phyloP scores from a whole-genome alignment of 2,113 vertebrate genomes.

The Phyllostomus hastatus region DNA sequence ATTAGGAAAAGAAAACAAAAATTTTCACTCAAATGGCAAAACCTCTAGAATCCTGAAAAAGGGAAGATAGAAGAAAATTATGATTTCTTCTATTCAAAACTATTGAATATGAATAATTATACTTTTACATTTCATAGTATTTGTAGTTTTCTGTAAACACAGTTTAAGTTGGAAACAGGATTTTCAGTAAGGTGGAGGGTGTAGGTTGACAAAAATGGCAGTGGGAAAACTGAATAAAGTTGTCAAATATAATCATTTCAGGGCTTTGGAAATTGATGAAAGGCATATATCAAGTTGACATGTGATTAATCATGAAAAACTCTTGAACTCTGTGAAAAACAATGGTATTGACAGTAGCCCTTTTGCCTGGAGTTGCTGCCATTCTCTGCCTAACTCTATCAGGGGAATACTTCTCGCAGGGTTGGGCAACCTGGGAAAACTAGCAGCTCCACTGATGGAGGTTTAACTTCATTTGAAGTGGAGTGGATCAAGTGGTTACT shows the following conservation, averaged over 20 bases:
- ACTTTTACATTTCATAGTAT: neutral
- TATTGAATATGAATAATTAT: neutral
- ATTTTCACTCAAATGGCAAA: neutral
- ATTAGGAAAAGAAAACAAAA: constrained; percentile 13
- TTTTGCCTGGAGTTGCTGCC: neutral
- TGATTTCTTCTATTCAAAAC: neutral
- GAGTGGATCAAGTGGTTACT: no score
- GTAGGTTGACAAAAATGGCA: neutral
- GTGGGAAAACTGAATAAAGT: neutral
- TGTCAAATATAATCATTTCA: neutral
- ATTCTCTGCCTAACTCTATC: neutral
- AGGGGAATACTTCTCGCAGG: neutral
- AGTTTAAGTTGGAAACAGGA: neutral
- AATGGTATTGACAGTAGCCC: neutral
- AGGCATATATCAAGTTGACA: neutral
- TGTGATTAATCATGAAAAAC: neutral
- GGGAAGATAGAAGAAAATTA: neutral
- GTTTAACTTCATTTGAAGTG: neutral
- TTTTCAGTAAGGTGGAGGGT: neutral
- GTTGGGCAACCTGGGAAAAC: neutral
- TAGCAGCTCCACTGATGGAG: neutral
- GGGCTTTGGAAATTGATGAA: neutral
- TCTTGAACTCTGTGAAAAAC: neutral
- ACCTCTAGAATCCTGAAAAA: neutral
- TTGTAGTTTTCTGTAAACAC: neutral